Evolutionary conservation across 2,888 invertebrate species (phyloP).

Genomic region (Patella depressa): DNA sequence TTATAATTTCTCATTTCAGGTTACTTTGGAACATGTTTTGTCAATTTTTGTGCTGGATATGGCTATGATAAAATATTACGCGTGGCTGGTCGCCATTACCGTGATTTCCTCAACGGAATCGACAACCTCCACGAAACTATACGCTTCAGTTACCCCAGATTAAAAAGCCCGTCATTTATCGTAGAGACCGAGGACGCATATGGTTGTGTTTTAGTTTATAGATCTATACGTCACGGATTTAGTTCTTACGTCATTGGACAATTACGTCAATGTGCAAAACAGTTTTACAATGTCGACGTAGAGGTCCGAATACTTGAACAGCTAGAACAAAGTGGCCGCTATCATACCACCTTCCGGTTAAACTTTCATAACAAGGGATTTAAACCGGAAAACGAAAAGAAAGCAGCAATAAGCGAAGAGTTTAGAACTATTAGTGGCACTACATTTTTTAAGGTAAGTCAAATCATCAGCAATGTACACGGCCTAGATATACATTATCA

Average conservation of each 20-base stretch:
- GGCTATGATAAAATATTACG: slow-evolving; percentile 91
- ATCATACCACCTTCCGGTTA: slow-evolving; percentile 77
- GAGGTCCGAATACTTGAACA: slow-evolving; percentile 74
- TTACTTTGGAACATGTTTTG: slow-evolving; percentile 91
- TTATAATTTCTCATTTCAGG: not conserved
- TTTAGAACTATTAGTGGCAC: slow-evolving; percentile 18
- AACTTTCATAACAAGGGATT: slow-evolving; percentile 90
- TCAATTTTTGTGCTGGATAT: slow-evolving; percentile 89
- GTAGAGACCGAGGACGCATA: slow-evolving; percentile 85
- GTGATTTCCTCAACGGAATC: slow-evolving; percentile 90
- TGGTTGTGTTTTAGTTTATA: slow-evolving; percentile 86
- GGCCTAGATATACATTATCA: no score
- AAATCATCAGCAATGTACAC: no score
- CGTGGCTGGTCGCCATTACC: slow-evolving; percentile 89
- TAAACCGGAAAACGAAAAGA: slow-evolving; percentile 59
- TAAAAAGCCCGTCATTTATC: slow-evolving; percentile 92
- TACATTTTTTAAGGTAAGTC: slow-evolving; percentile 42
- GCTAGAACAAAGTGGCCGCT: slow-evolving; percentile 51
- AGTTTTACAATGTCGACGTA: slow-evolving; percentile 82
- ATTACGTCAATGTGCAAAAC: slow-evolving; percentile 86
- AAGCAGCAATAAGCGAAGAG: not conserved
- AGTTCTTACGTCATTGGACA: slow-evolving; percentile 77
- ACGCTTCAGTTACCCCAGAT: slow-evolving; percentile 91
- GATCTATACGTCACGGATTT: slow-evolving; percentile 81
- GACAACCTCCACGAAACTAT: slow-evolving; percentile 94